Evolutionary conservation across 2,888 invertebrate genomes (phyloP).

Genomic region (Tigriopus californicus): DNA sequence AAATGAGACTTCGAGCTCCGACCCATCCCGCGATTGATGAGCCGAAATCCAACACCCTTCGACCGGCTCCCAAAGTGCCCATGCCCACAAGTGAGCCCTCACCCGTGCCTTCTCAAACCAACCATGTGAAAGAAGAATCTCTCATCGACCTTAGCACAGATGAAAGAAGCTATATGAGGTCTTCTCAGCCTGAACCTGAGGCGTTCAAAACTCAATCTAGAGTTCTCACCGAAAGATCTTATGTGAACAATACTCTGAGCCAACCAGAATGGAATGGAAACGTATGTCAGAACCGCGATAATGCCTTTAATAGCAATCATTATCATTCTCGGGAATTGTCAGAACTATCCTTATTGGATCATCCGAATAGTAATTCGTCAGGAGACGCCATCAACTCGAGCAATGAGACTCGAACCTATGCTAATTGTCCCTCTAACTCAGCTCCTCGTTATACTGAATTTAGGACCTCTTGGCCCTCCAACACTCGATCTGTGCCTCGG

Average conservation of each 20-base stretch:
- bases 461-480: not conserved
- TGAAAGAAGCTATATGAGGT: not conserved
- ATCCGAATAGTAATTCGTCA: slow-evolving; percentile 35
- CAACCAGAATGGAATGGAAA: not conserved
- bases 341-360: slow-evolving; percentile 41
- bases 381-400: not conserved
- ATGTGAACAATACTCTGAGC: slow-evolving; percentile 11
- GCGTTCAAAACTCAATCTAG: not conserved
- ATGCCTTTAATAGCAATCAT: not conserved
- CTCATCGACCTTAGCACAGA: slow-evolving; percentile 7
- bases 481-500: not conserved
- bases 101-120: not conserved
- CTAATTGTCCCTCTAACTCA: slow-evolving; percentile 17
- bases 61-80: not conserved
- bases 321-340: slow-evolving; percentile 22
- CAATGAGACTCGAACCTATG: slow-evolving; percentile 17
- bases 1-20: not conserved
- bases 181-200: slow-evolving; percentile 5
- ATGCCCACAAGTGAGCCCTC: not conserved
- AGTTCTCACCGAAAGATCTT: not conserved
- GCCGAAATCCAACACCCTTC: not conserved
- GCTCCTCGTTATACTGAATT: slow-evolving; percentile 17
- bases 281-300: no score
- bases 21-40: not conserved
- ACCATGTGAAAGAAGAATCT: slow-evolving; percentile 11